Evolutionary conservation across 2,888 invertebrate genomes (phyloP), one percentile per base, ranked within the genome.

Genomic region (Drosophila demipolita): DNA sequence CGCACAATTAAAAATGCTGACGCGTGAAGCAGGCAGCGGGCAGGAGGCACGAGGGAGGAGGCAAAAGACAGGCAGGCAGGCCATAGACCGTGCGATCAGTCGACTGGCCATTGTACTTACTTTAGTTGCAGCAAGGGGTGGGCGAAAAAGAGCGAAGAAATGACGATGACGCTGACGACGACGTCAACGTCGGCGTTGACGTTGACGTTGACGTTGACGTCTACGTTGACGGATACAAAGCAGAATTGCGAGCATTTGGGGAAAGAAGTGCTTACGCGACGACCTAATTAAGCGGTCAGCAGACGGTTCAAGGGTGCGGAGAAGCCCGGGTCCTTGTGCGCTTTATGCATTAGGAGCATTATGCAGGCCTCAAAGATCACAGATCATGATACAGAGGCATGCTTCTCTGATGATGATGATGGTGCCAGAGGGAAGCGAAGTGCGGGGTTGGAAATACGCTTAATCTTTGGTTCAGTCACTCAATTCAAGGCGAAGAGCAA

Each of bases 251-350:
- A 57, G 15, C 23, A 54, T 71, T 20, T 60, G 29, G 49, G 72
- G 53, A 65, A 59, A 72, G 74, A 61, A 67, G 57, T 79, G 72
- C 80, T 87, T 80, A 76, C 78, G 68, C 76, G 76, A 69, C 70
- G 76, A 69, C 70, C 87, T 86, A 86, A 86, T 86, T 89, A 86
- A 86, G 78, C 89, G 89, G 89, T 86, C 84, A 86, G 72, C 62
- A 61, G 63, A 64, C 40, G 71, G 87, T 89, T 86, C 89, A 86
- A 87, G 86, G 87, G 85, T 86, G 84, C 66, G 38, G 45, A 57
- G 68, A 63, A 62, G 66, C 62, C 48, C 49, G 75, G 82, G 80
- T 80, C 72, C 75, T 75, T 78, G 63, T 73, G 73, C 67, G 81
- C 70, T 85, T 71, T 32, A 69, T 63, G 64, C 68, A 68, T 77